Conservation (phyloP, 2,113 vertebrate genomes). For the Phaethon lepturus region DNA sequence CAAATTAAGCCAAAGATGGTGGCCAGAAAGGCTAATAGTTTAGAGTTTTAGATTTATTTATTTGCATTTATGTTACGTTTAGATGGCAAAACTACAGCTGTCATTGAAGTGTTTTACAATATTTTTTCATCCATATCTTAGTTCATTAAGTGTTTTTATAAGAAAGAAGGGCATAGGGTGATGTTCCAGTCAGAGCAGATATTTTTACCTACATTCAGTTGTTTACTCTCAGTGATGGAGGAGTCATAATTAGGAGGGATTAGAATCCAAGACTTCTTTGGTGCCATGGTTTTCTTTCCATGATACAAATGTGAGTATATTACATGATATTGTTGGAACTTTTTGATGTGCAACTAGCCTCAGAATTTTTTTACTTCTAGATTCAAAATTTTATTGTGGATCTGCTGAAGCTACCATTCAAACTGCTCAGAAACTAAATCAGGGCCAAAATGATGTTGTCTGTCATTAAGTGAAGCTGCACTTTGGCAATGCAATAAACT, state of each 20-base stretch:
- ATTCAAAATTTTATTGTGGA: fast-evolving
- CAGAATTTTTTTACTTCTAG: background rate
- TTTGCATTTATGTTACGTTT: background rate
- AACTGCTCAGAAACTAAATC: background rate
- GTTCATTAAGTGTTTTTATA: background rate
- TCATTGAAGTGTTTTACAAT: background rate
- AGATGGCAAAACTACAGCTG: background rate
- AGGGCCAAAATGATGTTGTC: background rate
- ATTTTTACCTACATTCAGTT: background rate
- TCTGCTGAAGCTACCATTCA: background rate
- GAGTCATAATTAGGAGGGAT: background rate
- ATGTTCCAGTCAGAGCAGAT: background rate
- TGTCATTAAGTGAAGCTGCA: background rate
- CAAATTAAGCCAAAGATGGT: background rate
- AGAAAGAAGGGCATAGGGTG: background rate
- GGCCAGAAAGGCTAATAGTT: background rate
- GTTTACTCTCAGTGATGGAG: background rate
- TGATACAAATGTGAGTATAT: background rate
- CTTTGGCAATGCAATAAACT: background rate
- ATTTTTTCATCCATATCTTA: background rate
- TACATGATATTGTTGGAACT: background rate
- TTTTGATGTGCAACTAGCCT: background rate
- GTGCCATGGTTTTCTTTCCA: background rate
- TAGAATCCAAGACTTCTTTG: background rate
- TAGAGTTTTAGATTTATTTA: background rate